Conservation (phyloP, 2,797 vertebrate genomes). For the Acestrorhynchus altus region DNA sequence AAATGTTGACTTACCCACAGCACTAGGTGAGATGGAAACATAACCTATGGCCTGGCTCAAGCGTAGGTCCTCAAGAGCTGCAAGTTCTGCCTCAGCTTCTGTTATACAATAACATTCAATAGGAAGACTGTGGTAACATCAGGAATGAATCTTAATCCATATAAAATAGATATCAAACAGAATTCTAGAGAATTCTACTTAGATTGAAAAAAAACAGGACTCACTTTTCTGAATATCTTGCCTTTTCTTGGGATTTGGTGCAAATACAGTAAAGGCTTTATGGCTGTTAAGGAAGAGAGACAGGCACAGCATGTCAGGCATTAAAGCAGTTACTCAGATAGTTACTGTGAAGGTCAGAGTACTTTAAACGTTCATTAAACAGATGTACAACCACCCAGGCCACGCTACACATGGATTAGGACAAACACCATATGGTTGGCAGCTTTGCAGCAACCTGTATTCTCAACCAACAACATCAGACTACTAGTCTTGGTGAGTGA, state of each 20-base stretch:
- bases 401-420: conserved; percentile 52
- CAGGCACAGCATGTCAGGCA: neutral
- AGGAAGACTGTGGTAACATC: neutral
- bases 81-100: conserved; percentile 76
- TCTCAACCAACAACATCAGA: neutral
- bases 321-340: neutral
- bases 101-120: conserved; percentile 35
- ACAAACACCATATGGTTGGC: conserved; percentile 33
- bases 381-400: conserved; percentile 21
- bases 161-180: neutral
- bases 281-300: conserved; percentile 60
- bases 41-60: conserved; percentile 71
- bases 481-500: neutral
- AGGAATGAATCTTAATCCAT: neutral
- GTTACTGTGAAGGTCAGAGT: conserved; percentile 17
- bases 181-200: neutral
- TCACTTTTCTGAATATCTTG: conserved; percentile 74
- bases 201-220: conserved; percentile 28
- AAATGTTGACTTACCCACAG: conserved; percentile 68
- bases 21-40: conserved; percentile 73
- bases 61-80: conserved; percentile 71
- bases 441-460: neutral
- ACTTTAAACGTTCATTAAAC: conserved; percentile 13
- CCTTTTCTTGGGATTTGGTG: conserved; percentile 72
- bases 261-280: conserved; percentile 75